Conservation (phyloP, 2,888 invertebrate species). For the Drosophila buzzatii region DNA sequence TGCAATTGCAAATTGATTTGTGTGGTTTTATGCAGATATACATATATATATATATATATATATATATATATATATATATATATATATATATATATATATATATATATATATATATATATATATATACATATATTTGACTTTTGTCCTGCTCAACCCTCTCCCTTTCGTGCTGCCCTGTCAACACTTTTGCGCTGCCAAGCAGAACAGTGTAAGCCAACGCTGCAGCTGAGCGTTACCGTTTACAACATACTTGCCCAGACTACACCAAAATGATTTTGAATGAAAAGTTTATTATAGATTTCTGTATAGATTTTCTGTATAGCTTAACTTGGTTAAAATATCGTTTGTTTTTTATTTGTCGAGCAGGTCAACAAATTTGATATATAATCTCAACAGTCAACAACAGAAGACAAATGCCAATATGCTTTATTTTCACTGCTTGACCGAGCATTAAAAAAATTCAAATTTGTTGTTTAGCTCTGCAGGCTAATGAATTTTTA, state of each 20-base stretch:
- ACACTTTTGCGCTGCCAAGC: constrained; percentile 11
- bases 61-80: too few relatives aligned
- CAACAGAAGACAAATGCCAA: neutral
- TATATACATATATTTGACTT: neutral
- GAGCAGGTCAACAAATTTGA: too few relatives aligned
- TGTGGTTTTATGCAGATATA: constrained; percentile 58
- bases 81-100: neutral
- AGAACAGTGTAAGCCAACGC: constrained; percentile 12
- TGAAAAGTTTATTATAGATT: neutral
- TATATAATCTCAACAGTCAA: too few relatives aligned
- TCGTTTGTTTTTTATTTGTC: neutral
- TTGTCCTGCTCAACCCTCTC: constrained; percentile 3
- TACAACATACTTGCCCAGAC: neutral
- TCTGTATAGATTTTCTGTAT: neutral
- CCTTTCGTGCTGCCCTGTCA: too few relatives aligned
- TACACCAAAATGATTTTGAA: neutral
- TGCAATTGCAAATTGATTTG: constrained; percentile 74
- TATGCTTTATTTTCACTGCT: neutral
- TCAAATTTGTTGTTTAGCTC: constrained; percentile 17
- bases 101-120: neutral
- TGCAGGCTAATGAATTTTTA: constrained; percentile 56
- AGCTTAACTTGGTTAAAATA: too few relatives aligned
- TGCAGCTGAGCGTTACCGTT: neutral
- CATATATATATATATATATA: neutral
- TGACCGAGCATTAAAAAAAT: neutral